A percentile compares a stretch with the other conserved stretches of the same genome.
phyloP scores from a whole-genome alignment of 2,113 vertebrate genomes.

The Pelvicachromis taeniatus region DNA sequence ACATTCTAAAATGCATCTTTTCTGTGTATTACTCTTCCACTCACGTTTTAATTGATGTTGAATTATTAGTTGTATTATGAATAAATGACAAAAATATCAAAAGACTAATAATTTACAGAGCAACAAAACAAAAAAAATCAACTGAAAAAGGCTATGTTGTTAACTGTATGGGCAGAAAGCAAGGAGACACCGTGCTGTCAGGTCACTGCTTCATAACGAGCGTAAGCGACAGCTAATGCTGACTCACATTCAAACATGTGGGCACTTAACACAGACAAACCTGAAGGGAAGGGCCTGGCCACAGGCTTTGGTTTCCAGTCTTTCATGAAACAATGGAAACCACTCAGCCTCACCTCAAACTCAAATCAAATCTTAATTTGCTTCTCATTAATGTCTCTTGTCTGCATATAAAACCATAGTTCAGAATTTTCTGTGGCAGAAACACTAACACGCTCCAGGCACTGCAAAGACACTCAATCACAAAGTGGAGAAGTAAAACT shows the following conservation, averaged over 20 bases:
- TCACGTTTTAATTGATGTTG: neutral
- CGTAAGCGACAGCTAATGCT: neutral
- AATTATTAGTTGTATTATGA: neutral
- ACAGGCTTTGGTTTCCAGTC: neutral
- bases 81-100: neutral
- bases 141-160: neutral
- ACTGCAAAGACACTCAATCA: neutral
- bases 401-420: neutral
- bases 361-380: neutral
- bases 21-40: neutral
- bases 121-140: neutral
- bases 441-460: neutral
- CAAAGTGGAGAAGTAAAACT: conserved; percentile 3
- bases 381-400: neutral
- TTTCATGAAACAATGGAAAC: neutral
- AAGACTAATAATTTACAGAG: neutral
- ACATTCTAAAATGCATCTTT: neutral
- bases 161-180: neutral
- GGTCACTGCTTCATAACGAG: neutral
- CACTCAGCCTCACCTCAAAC: neutral
- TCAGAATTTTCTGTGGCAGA: neutral
- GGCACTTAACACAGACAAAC: neutral
- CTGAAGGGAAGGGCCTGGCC: neutral
- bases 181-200: neutral
- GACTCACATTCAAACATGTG: neutral